Evolutionary conservation across 1,140 invertebrate genomes (phyloP), one percentile per base, ranked within the genome.

Genomic region (Ericerus pela): DNA sequence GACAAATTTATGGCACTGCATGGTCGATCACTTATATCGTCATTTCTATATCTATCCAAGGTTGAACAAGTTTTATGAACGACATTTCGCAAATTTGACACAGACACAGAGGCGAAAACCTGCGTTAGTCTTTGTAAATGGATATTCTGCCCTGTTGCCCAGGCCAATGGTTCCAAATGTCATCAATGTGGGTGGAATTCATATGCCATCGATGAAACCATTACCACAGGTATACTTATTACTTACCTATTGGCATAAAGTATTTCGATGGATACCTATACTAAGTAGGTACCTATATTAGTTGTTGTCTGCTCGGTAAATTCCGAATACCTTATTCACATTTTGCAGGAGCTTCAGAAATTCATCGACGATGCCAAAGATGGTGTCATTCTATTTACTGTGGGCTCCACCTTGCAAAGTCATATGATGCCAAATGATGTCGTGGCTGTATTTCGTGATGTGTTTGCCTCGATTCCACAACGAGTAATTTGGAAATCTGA

Each of bases 401-500:
- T 84, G 59, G 82, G 82, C 0, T 78, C 80, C 29, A 12, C 47
- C 2, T 5, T 59, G n/a, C 14, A 36, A 10, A 55, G 36, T 20
- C 33, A 52, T 60, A 11, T 55, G 2, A 59, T 69, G 55, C 64
- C 68, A 2, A 57, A 60, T 18, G 58, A 67, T 3, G 69, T 65
- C 36, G 47, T 63, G 12, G 43, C 70, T 8, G 61, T 64, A 12
- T 66, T 79, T 51, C 29, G 69, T 11, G 38, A 60, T 2, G 59
- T 37, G 8, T 60, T 62, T 18, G 36, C 22, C 8, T 30, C 43
- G 29, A 60, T 83, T 0, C 78, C 78, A 20, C 73, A 78, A 37
- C 75, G 73, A 26, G 71, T 83, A 1, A 60, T 84, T 0, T 81
- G 78, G 80, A 84, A 84, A 63, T 84, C 75, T 70, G 79, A 82